Base-by-base conservation (phyloP, 2,888 invertebrate genomes). In the Aphidius colemani region DNA sequence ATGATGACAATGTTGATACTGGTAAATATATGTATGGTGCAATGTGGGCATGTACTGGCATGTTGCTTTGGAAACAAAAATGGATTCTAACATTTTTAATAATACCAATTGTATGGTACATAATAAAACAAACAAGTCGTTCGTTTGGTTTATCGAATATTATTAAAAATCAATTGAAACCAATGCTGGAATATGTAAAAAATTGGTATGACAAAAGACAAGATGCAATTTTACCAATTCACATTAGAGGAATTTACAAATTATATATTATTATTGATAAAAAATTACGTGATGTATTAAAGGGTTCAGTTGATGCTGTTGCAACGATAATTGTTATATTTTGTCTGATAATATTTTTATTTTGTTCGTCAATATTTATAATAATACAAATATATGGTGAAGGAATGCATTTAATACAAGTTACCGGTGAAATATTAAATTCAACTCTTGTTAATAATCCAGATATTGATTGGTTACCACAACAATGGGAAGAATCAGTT, bases 301-400 rank as follows among this genome's bases (percentile, higher is more conserved):
- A 90, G 77, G 88, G 88, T 18, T 92, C 91, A 1, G 89, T 96
- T 48, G 95, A 96, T 82, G 89, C 94, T 0, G 91, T 95, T 3
- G 93, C 95, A 7, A 92, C 93, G 56, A 89, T 92, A 70, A 86
- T 94, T 61, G 93, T 97, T 73, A 95, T 97, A 69, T 85, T 93
- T 59, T 88, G 92, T n/a, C 87, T 97, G 60, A 87, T 96, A 61
- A 79, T 95, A 41, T 91, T 94, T 72, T 87, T 92, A 13, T 86
- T 90, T 58, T 89, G 93, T 72, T 88, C 93, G 53, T 89, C 92
- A 43, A 86, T 96, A 67, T 95, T 97, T 81, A 89, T 93, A 67
- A 89, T 88, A 65, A 87, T 94, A 71, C 94, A 95, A 93, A 91
- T 96, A 74, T 97, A 98, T 82, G 92, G 93, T 0, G 98, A 98